phyloP scores from a whole-genome alignment of 2,113 vertebrate species.

The Labrus mixtus region DNA sequence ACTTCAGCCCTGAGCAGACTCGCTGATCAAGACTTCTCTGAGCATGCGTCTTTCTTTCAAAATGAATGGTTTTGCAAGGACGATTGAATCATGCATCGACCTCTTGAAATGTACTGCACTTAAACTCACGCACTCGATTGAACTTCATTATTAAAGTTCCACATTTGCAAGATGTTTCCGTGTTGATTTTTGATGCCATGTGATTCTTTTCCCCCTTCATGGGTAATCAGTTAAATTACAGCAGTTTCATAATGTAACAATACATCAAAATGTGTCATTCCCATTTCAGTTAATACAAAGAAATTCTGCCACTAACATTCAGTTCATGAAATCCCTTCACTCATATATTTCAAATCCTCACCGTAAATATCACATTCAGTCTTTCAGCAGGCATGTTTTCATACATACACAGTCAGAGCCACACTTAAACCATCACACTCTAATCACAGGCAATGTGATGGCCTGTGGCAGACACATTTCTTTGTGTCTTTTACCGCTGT shows the following conservation, averaged over 20 bases:
- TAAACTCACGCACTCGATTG: neutral
- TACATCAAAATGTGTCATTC: slow-evolving; percentile 3
- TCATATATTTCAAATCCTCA: neutral
- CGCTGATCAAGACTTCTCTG: too few species aligned
- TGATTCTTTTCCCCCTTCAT: neutral
- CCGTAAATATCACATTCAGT: slow-evolving; percentile 30
- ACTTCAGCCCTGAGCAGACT: too few species aligned
- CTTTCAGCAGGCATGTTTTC: slow-evolving; percentile 58
- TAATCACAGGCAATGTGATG: slow-evolving; percentile 51
- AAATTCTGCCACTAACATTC: slow-evolving; percentile 13
- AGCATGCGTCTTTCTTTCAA: neutral
- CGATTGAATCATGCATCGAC: neutral
- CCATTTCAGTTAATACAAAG: slow-evolving; percentile 12
- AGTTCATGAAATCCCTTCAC: slow-evolving; percentile 35
- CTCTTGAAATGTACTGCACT: neutral
- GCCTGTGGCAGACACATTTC: slow-evolving; percentile 55
- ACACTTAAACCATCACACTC: slow-evolving; percentile 43
- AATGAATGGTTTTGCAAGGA: neutral
- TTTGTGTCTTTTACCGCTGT: slow-evolving; percentile 53
- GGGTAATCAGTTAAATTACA: slow-evolving; percentile 8
- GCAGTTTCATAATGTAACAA: neutral
- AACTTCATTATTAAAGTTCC: slow-evolving; percentile 13
- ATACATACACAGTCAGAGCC: slow-evolving; percentile 43
- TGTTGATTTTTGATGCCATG: neutral
- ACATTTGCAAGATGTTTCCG: neutral